Conservation (phyloP, 2,113 vertebrate species). For the Poeciliopsis occidentalis region DNA sequence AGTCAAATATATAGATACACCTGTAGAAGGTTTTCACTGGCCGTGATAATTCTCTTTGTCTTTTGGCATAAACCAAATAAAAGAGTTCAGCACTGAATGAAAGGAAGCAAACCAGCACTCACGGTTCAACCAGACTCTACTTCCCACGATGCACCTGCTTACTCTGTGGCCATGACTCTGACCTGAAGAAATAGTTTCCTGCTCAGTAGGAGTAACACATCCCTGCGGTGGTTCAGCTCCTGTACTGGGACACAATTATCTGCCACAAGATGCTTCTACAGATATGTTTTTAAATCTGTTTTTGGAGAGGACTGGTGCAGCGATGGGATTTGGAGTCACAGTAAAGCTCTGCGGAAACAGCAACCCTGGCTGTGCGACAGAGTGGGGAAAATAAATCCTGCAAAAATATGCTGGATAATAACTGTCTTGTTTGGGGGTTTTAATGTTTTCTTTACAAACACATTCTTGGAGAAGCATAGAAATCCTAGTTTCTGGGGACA, state of each 20-base stretch:
- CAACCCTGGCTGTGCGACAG: too few species aligned
- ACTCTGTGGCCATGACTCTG: constrained; percentile 4
- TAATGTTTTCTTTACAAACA: background rate
- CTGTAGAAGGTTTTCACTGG: too few species aligned
- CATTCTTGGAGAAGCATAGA: too few species aligned
- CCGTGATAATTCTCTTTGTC: background rate
- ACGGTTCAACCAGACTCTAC: background rate
- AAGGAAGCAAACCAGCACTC: background rate
- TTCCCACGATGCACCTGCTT: background rate
- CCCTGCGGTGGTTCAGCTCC: constrained; percentile 10
- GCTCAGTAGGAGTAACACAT: constrained; percentile 1
- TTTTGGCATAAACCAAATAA: background rate
- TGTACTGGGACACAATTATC: constrained; percentile 14
- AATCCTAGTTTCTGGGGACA: too few species aligned
- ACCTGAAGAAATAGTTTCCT: constrained; percentile 23
- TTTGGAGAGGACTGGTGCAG: background rate
- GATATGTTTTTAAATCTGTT: background rate
- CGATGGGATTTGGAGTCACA: background rate
- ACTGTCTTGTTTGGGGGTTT: background rate
- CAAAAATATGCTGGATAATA: background rate
- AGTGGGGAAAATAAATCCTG: background rate
- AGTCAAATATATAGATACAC: too few species aligned
- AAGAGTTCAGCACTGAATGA: background rate
- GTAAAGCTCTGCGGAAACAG: background rate
- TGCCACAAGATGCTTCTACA: background rate